Evolutionary conservation across 2,113 vertebrate species (phyloP).

Genomic region (Pardalotus punctatus): DNA sequence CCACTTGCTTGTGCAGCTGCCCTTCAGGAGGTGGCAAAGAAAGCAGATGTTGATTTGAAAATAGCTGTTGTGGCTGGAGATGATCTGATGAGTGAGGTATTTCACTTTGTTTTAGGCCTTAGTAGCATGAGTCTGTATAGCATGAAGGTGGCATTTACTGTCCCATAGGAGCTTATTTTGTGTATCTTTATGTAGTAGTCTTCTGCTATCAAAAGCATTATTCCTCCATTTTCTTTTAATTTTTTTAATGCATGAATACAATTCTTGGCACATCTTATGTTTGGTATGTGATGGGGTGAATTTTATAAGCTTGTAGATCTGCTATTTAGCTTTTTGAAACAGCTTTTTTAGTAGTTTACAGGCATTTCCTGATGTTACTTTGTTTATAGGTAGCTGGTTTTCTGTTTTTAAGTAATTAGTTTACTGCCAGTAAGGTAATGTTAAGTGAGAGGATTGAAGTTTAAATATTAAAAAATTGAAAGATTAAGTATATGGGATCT

Average conservation of each 20-base stretch:
- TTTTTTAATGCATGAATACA: neutral
- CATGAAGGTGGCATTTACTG: neutral
- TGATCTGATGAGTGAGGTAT: constrained; percentile 83
- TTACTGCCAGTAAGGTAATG: neutral
- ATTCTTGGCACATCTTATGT: neutral
- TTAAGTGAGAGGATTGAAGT: neutral
- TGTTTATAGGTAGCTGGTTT: neutral
- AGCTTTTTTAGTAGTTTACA: neutral
- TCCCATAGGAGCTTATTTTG: neutral
- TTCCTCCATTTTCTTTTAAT: neutral
- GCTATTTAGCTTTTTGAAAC: neutral
- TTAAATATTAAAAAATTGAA: neutral
- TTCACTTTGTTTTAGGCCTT: neutral
- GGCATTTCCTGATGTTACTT: neutral
- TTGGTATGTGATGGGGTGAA: neutral
- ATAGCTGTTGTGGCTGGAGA: constrained; percentile 87
- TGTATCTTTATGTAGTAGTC: neutral
- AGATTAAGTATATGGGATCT: neutral
- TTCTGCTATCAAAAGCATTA: rapidly evolving
- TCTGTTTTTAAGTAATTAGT: neutral
- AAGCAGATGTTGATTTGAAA: constrained; percentile 81
- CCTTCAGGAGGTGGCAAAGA: constrained; percentile 78
- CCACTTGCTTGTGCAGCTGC: constrained; percentile 81
- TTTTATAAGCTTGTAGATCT: neutral
- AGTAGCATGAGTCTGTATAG: neutral